Percentiles rank a stretch among this genome's conserved stretches.
These are phyloP conservation scores for Pristionchus japonicus DNA, from an alignment of 2,888 invertebrate genomes.

Conservation along the genomic window DNA sequence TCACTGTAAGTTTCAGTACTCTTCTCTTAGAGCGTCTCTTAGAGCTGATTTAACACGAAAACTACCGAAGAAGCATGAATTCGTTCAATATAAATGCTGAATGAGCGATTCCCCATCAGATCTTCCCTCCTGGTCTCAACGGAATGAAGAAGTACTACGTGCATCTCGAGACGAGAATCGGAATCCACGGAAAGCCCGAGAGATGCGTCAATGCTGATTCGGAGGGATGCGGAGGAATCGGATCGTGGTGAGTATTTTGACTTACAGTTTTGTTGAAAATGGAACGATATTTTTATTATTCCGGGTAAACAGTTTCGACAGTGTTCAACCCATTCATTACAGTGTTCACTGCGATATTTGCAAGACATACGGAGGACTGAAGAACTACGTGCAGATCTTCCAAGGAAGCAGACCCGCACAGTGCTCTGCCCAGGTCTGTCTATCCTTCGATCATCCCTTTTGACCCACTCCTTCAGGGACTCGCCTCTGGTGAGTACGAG, in stretches of 20 bases:
- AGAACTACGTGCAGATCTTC: conserved; percentile 74
- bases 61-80: background rate
- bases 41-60: background rate
- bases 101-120: conserved; percentile 44
- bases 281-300: background rate
- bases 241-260: conserved; percentile 67
- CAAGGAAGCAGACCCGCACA: conserved; percentile 71
- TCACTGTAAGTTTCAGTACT: conserved; percentile 61
- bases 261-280: background rate
- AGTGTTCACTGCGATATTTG: conserved; percentile 74
- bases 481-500: conserved; percentile 68
- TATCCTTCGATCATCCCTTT: background rate
- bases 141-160: conserved; percentile 73
- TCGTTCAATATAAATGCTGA: background rate
- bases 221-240: conserved; percentile 73
- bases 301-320: background rate
- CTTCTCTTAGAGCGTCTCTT: background rate
- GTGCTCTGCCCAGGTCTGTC: conserved; percentile 62
- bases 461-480: conserved; percentile 54
- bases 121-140: conserved; percentile 63
- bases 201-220: conserved; percentile 73
- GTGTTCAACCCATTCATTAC: background rate
- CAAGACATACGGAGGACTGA: conserved; percentile 70
- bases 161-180: conserved; percentile 73
- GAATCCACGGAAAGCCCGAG: conserved; percentile 74